Base-by-base conservation (phyloP, 1,140 invertebrate species). In the Trypoxylus dichotomus region DNA sequence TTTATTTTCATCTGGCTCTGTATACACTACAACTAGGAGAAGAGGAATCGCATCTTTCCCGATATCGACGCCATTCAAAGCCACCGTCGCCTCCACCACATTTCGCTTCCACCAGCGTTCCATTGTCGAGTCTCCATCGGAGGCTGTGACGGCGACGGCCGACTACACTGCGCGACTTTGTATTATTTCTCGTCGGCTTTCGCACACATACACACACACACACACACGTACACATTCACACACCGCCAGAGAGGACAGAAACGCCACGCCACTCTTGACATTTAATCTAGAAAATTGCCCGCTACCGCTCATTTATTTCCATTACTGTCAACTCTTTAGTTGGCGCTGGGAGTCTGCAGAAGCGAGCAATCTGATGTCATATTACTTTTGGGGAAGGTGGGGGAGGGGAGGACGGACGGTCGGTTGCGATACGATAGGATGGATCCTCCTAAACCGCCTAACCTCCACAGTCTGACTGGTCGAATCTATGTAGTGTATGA, bases 251-350 rank as follows among this genome's bases (percentile, higher is more conserved):
- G 82, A 82, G 79, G 79, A 81, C 79, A 80, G 78, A 78, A 76
- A 79, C 80, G 83, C 81, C 83, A 79, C 82, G 80, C 82, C 81
- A 81, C 81, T 84, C 86, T 37, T 87, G 87, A 87, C 87, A 86
- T 87, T 87, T 87, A 87, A 87, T 87, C 86, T 87, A 87, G 87
- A 87, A 87, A 87, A 87, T 87, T 87, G 87, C 86, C 85, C 83
- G 83, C 83, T 84, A 85, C 84, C 85, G 85, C 84, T 86, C 87
- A 85, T 88, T 87, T 86, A 85, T 88, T 87, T 88, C 86, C 86
- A 88, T 88, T 87, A 88, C 84, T 87, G 87, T 88, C 87, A 87
- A 87, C 86, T 87, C 85, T 87, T 87, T 86, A 86, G 85, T 80
- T 84, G 82, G 81, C 79, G 80, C 79, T 74, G 42, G 77, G 58